Base-by-base conservation (phyloP, 2,113 vertebrate genomes). In the Pipra filicauda region DNA sequence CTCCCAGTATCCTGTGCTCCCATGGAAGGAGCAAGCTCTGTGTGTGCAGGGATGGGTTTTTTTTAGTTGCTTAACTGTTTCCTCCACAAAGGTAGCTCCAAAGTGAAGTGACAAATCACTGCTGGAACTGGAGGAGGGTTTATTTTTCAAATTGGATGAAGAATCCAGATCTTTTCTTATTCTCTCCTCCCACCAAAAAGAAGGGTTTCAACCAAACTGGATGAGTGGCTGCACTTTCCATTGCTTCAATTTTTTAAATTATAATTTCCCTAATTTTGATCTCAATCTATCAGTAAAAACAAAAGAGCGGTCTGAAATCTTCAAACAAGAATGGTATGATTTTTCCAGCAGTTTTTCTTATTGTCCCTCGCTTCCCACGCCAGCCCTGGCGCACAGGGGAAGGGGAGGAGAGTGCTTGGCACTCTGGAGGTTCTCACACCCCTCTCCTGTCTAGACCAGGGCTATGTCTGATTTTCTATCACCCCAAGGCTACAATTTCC, bases 361-460 rank as follows among this genome's bases (percentile, higher is more conserved):
- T 84, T 93, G 94, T 95, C 91, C 94, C 73, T 95, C 39, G 61
- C 94, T 95, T 96, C 96, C 93, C 94, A 97, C 48, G 61, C 94
- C 89, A 92, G 39, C 70, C 49, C 73, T 92, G 80, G 84, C 2
- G 0, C 83, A 87, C 8, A 39, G 88, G 87, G 89, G 91, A 71
- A 85, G 64, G 75, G 88, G 51, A 97, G 88, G 85, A 92, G 89
- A 91, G 76, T 11, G 61, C 94, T 93, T 92, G 94, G 91, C 93
- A 81, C 35, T 74, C 61, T 8, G 31, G 57, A 93, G 49, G 51
- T 96, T 97, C 95, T 97, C 96, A 97, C 96, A 95, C 83, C 48
- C 91, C 83, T 93, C 80, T 92, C 52, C 91, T 87, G 95, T 96
- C 96, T 97, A 96, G 95, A 97, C 91, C 93, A 91, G 74, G 94